Evolutionary conservation across 2,113 vertebrate species (phyloP).

Genomic region (Rostratula benghalensis): DNA sequence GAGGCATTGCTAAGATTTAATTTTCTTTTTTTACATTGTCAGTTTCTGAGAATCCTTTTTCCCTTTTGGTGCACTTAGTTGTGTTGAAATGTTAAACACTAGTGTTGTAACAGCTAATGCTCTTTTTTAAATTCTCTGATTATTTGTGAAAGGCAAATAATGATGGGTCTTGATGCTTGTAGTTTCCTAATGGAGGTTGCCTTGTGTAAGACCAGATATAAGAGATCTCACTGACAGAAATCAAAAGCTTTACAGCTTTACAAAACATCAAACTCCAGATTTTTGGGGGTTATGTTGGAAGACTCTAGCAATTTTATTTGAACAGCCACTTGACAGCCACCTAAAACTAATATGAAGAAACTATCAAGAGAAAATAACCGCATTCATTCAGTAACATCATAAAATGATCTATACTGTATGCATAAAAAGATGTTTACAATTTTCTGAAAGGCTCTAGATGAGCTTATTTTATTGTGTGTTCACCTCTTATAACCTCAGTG

Average conservation of each 20-base stretch:
- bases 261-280: not conserved
- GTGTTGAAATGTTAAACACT: not conserved
- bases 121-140: constrained; percentile 19
- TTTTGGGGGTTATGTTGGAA: not conserved
- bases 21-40: not conserved
- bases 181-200: not conserved
- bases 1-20: not conserved
- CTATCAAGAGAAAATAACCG: constrained; percentile 7
- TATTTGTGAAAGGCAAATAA: constrained; percentile 35
- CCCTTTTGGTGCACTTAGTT: not conserved
- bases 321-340: constrained; percentile 21
- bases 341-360: constrained; percentile 35
- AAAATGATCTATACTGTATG: not conserved
- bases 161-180: not conserved
- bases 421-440: constrained; percentile 23
- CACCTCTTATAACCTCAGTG: not conserved
- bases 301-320: not conserved
- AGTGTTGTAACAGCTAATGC: not conserved
- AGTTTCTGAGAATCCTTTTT: constrained; percentile 25
- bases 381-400: not conserved
- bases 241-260: constrained; percentile 7
- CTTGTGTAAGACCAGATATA: not conserved
- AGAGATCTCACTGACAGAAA: constrained; percentile 20
- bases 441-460: not conserved
- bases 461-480: constrained; percentile 6